A percentile compares a stretch with the other conserved stretches of the same genome.
These are phyloP conservation scores for Cydia splendana DNA, from an alignment of 1,140 invertebrate species.

Conservation along the genomic window DNA sequence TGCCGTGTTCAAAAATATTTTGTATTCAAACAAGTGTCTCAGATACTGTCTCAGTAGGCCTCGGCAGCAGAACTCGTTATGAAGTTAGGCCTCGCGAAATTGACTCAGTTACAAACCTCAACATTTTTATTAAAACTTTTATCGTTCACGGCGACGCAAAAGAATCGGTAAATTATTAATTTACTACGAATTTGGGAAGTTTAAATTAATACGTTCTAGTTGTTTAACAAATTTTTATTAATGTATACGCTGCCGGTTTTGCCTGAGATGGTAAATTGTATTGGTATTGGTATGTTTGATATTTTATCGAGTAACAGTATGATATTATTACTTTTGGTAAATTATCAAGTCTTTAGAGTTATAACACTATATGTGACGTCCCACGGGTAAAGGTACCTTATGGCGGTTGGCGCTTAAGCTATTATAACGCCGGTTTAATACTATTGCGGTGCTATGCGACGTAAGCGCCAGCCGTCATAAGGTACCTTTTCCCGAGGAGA, in stretches of 20 bases:
- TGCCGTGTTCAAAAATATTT: not conserved
- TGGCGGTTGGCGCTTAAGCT: too few species aligned
- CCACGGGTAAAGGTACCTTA: too few species aligned
- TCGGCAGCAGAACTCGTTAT: conserved; percentile 43
- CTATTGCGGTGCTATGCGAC: too few species aligned
- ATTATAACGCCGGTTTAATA: too few species aligned
- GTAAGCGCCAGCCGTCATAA: too few species aligned
- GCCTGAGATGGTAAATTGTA: not conserved
- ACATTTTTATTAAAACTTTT: conserved; percentile 45
- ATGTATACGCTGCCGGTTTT: not conserved
- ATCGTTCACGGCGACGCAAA: conserved; percentile 37
- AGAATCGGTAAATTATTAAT: conserved; percentile 36
- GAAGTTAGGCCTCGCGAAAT: conserved; percentile 42
- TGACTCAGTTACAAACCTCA: conserved; percentile 43
- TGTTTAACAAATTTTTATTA: not conserved
- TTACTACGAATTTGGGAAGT: not conserved
- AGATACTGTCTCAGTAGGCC: conserved; percentile 4
- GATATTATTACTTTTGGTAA: too few species aligned
- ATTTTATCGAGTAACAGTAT: not conserved
- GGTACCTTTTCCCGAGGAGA: too few species aligned
- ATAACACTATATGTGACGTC: too few species aligned
- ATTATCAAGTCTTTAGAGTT: too few species aligned
- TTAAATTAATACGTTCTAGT: conserved; percentile 8
- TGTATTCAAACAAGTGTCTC: conserved; percentile 21
- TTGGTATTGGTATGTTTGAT: not conserved